Evolutionary conservation across 2,888 invertebrate species (phyloP).

Genomic region (Pseudolycoriella hygida): DNA sequence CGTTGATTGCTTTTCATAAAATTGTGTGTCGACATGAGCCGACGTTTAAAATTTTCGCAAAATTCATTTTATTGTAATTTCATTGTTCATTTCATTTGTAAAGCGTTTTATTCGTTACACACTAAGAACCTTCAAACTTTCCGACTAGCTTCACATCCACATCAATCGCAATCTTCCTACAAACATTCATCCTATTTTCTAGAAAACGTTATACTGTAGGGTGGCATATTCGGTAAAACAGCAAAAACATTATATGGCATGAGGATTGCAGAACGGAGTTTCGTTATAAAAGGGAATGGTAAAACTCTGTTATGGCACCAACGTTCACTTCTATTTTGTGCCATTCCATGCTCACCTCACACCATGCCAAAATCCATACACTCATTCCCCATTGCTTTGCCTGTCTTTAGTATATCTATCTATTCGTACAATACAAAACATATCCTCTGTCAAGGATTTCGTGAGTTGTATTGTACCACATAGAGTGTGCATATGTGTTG

Average conservation of each 20-base stretch:
- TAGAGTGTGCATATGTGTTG: neutral
- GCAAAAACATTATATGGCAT: slow-evolving; percentile 1
- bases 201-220: neutral
- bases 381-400: neutral
- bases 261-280: neutral
- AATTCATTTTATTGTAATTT: too few relatives aligned
- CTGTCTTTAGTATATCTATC: too few relatives aligned
- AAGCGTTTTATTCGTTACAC: too few relatives aligned
- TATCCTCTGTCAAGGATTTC: too few relatives aligned
- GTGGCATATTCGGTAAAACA: slow-evolving; percentile 1
- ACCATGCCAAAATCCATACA: neutral
- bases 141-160: neutral
- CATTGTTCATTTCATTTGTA: too few relatives aligned
- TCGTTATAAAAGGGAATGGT: neutral
- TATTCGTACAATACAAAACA: too few relatives aligned
- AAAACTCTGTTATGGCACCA: slow-evolving; percentile 4
- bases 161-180: neutral
- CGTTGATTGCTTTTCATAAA: too few relatives aligned
- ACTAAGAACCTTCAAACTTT: neutral
- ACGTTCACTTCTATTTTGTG: slow-evolving; percentile 4
- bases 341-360: neutral
- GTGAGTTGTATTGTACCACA: too few relatives aligned
- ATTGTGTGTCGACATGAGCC: too few relatives aligned
- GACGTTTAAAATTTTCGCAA: too few relatives aligned
- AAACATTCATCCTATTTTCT: neutral